Base-by-base conservation (phyloP, 2,797 vertebrate genomes). In the Chloroceryle inda region DNA sequence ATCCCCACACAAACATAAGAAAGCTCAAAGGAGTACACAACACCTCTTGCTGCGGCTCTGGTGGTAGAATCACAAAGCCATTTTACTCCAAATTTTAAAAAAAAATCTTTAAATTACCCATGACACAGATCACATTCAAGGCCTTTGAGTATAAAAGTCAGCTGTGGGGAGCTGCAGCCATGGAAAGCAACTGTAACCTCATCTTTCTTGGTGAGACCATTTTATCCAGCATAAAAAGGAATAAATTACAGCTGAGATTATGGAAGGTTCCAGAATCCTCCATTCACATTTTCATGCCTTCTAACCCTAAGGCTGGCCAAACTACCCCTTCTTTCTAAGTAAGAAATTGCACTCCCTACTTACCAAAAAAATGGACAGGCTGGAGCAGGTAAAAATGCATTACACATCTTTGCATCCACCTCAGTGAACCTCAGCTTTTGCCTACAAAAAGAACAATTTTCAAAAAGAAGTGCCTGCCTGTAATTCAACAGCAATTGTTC, bases 391-490 rank as follows among this genome's bases (percentile, higher is more conserved):
- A 81, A 73, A 89, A 75, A 67, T 68, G 42, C 17, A 53, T 91
- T 80, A 38, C 21, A 45, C 31, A 75, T 76, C 79, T 26, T 59
- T 40, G 7, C 23, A 53, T 58, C 81, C 56, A 81, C 76, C 71
- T 84, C 59, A 56, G 50, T 56, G 44, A 90, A 82, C 83, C 66
- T 89, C 80, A 67, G 47, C 29, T 76, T 49, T 50, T 94, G 52
- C 92, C 83, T 95, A 74, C 71, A 79, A 88, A 82, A 86, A 37
- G 62, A 88, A 84, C 50, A 85, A 76, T 84, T 94, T 95, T 79
- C 85, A 79, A 73, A 79, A 85, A 56, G 66, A 92, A 86, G 21
- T 67, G 18, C 40, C 44, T 96, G 76, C 26, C 40, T 79, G 64
- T 88, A 89, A 68, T 85, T 80, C 82, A 89, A n/a, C 35, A 93